These are phyloP conservation scores for Daubentonia madagascariensis DNA, from an alignment of 2,113 vertebrate genomes.

Conservation along the genomic window DNA sequence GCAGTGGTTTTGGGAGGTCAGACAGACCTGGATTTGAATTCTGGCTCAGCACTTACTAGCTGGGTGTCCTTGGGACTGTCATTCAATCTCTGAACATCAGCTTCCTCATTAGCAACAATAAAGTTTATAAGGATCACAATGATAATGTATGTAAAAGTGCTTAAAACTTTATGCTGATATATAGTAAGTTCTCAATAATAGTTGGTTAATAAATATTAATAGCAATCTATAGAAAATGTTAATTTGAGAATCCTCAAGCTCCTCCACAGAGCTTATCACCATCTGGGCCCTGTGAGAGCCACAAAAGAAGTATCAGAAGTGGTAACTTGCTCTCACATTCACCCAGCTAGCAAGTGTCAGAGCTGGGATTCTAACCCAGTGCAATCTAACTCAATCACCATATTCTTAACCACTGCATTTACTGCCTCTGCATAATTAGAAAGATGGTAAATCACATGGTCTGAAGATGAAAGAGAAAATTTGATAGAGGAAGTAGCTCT, in stretches of 20 bases:
- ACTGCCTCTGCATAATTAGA: neutral
- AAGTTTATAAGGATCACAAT: constrained; percentile 15
- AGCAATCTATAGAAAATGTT: neutral
- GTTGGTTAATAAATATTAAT: neutral
- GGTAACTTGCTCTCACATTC: neutral
- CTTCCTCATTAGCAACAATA: neutral
- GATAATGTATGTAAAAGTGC: neutral
- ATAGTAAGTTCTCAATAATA: neutral
- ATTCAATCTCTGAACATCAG: neutral
- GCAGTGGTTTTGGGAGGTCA: neutral
- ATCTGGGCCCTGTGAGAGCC: neutral
- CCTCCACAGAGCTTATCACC: neutral
- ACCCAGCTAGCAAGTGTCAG: neutral
- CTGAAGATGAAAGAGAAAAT: constrained; percentile 9
- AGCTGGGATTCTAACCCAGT: constrained; percentile 4
- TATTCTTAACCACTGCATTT: neutral
- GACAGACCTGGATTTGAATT: constrained; percentile 6
- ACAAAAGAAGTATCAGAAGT: constrained; percentile 43
- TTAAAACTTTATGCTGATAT: neutral
- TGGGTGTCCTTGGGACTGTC: neutral
- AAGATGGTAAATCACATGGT: neutral
- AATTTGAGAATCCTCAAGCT: neutral
- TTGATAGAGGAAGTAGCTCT: neutral
- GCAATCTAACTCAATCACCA: neutral
- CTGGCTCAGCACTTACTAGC: constrained; percentile 8